phyloP scores from a whole-genome alignment of 2,797 vertebrate species.

The Ptychadena robeensis region DNA sequence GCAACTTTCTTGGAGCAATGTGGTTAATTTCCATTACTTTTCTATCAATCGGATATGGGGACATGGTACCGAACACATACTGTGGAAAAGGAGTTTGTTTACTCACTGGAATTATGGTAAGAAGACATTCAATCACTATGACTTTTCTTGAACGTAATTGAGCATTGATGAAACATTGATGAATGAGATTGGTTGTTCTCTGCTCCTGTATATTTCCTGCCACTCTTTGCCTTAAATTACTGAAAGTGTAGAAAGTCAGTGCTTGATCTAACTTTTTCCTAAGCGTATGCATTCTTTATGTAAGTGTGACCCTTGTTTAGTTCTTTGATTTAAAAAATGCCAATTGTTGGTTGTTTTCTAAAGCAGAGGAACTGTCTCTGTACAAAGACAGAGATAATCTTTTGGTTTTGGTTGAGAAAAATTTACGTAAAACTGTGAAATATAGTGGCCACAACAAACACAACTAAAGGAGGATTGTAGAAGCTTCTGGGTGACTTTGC shows the following conservation, averaged over 20 bases:
- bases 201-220: background rate
- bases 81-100: conserved; percentile 99
- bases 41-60: conserved; percentile 98
- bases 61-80: conserved; percentile 99
- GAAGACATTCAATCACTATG: conserved; percentile 64
- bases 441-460: too few relatives aligned
- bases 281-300: background rate
- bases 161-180: conserved; percentile 27
- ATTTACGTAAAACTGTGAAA: too few relatives aligned
- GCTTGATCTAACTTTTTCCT: background rate
- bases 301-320: background rate
- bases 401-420: too few relatives aligned
- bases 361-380: too few relatives aligned
- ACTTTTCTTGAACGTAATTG: conserved; percentile 16
- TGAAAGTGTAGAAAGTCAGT: too few relatives aligned
- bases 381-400: too few relatives aligned
- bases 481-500: too few relatives aligned
- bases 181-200: conserved; percentile 1
- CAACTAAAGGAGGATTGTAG: too few relatives aligned
- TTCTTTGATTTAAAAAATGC: background rate
- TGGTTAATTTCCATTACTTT: conserved; percentile 99
- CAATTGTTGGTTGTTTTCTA: background rate
- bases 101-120: conserved; percentile 99
- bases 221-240: background rate
- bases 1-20: conserved; percentile 99